A percentile compares a stretch with the other conserved stretches of the same genome.
Conservation (phyloP, 2,113 vertebrate genomes). For the Perca schrenkii region DNA sequence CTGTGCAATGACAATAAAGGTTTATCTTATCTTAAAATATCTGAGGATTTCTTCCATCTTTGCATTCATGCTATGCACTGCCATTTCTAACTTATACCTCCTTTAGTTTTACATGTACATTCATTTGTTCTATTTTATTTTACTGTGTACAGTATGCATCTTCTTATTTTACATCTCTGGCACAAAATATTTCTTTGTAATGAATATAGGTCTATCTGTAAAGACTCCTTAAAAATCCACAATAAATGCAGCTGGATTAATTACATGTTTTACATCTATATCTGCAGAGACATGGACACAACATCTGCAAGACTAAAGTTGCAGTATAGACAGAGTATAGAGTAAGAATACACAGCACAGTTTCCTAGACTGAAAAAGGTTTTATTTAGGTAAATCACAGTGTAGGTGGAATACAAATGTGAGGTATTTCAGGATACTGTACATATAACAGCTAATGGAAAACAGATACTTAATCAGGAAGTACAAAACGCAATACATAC, state of each 20-base stretch:
- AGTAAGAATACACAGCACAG: neutral
- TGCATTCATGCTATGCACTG: neutral
- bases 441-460: constrained; percentile 44
- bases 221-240: neutral
- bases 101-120: neutral
- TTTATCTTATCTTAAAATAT: neutral
- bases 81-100: neutral
- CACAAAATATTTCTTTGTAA: neutral
- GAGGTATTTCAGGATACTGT: constrained; percentile 68
- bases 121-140: neutral
- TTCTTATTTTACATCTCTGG: neutral
- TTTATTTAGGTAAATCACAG: constrained; percentile 62
- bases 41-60: neutral
- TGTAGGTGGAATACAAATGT: constrained; percentile 50
- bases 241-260: neutral
- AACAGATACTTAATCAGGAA: constrained; percentile 21
- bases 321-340: neutral
- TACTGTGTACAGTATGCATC: neutral
- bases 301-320: constrained; percentile 2
- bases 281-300: neutral
- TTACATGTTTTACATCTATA: neutral
- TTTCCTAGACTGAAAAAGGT: constrained; percentile 35
- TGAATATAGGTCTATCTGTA: neutral
- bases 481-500: constrained; percentile 52
- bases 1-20: too few species aligned